Percentiles rank a stretch among this genome's conserved stretches.
Conservation (phyloP, 2,113 vertebrate genomes). For the Channa argus region DNA sequence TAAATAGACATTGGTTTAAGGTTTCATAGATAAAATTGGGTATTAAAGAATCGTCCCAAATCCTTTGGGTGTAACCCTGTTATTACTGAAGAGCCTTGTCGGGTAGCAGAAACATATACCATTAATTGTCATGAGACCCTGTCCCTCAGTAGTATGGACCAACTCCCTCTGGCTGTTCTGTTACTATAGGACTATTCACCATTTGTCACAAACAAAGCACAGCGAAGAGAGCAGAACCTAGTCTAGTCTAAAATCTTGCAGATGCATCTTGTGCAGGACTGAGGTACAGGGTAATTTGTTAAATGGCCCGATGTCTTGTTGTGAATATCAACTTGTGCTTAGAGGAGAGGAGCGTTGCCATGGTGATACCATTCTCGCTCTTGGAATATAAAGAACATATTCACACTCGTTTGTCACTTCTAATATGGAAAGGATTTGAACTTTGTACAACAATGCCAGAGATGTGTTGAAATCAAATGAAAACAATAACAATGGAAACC, state of each 20-base stretch:
- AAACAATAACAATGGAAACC: conserved; percentile 54
- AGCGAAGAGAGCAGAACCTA: not conserved
- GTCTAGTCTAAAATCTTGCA: conserved; percentile 1
- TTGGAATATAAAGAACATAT: conserved; percentile 57
- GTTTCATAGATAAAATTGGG: not conserved
- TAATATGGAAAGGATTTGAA: conserved; percentile 37
- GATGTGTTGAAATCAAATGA: conserved; percentile 47
- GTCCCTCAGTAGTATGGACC: conserved; percentile 9
- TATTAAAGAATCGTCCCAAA: conserved; percentile 43
- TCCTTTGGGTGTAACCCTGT: conserved; percentile 47
- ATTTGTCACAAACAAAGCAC: conserved; percentile 6
- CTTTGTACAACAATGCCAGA: conserved; percentile 9
- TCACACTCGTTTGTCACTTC: conserved; percentile 42
- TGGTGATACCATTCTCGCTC: conserved; percentile 71
- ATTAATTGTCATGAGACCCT: conserved; percentile 22
- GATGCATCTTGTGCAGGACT: conserved; percentile 10
- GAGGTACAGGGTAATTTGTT: conserved; percentile 22
- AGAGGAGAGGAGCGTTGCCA: conserved; percentile 70
- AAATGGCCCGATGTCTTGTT: conserved; percentile 42
- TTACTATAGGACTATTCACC: not conserved
- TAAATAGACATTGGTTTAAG: too few relatives aligned
- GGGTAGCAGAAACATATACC: conserved; percentile 5
- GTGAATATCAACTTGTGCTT: conserved; percentile 64
- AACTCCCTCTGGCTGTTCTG: conserved; percentile 16
- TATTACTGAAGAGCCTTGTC: conserved; percentile 61